These are phyloP conservation scores for Cheilosia scutellata DNA, from an alignment of 2,888 invertebrate genomes.

Conservation along the genomic window DNA sequence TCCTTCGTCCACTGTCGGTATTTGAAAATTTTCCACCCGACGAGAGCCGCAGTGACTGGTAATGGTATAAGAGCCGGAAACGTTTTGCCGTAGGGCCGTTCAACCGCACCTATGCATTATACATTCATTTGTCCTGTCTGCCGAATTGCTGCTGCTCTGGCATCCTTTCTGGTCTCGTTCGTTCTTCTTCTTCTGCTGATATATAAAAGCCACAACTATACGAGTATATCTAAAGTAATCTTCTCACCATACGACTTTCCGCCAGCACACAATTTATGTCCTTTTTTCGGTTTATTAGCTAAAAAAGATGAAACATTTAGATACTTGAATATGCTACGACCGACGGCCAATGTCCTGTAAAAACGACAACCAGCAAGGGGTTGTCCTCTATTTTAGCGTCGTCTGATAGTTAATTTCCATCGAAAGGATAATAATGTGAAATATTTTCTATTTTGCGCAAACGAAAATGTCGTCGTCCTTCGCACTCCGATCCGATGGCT, in stretches of 20 bases:
- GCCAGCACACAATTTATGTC: slow-evolving; percentile 57
- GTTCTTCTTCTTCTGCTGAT: not conserved
- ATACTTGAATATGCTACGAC: slow-evolving; percentile 42
- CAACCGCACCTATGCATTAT: slow-evolving; percentile 68
- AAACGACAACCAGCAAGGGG: slow-evolving; percentile 19
- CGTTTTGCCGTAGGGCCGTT: slow-evolving; percentile 50
- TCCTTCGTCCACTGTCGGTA: slow-evolving; percentile 33
- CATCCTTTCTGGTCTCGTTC: slow-evolving; percentile 21
- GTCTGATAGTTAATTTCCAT: slow-evolving; percentile 71
- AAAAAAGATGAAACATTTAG: slow-evolving; percentile 70
- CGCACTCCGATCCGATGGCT: not conserved
- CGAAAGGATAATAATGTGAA: slow-evolving; percentile 69
- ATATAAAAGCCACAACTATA: slow-evolving; percentile 22
- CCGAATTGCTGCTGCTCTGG: slow-evolving; percentile 32
- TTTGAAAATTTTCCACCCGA: slow-evolving; percentile 52
- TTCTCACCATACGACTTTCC: slow-evolving; percentile 50
- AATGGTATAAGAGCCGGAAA: slow-evolving; percentile 45
- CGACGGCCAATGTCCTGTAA: slow-evolving; percentile 42
- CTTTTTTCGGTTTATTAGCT: slow-evolving; percentile 67
- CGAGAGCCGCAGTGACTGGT: slow-evolving; percentile 27
- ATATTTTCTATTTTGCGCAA: slow-evolving; percentile 58
- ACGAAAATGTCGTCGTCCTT: slow-evolving; percentile 26
- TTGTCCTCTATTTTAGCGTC: slow-evolving; percentile 46
- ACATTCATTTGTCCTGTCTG: slow-evolving; percentile 66
- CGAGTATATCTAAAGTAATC: slow-evolving; percentile 47